Percentiles rank a stretch among this genome's conserved stretches.
Evolutionary conservation across 1,140 invertebrate genomes (phyloP).

Genomic region (Laupala kohalensis): DNA sequence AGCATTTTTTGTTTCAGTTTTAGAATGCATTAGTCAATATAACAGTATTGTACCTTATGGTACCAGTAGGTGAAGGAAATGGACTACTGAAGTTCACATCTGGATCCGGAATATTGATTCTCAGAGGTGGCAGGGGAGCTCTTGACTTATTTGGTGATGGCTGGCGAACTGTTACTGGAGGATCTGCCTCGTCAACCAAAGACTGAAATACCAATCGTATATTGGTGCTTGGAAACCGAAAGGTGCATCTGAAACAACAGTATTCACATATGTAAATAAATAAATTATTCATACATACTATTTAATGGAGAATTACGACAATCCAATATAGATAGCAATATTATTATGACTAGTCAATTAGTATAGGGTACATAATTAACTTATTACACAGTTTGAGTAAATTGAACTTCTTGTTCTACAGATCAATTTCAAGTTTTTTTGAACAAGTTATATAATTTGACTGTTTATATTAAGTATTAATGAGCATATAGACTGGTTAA

Average conservation of each 20-base stretch:
- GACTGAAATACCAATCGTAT: slow-evolving; percentile 90
- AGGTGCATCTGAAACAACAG: slow-evolving; percentile 68
- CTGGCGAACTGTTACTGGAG: slow-evolving; percentile 26
- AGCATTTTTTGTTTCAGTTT: neutral
- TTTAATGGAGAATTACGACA: no score
- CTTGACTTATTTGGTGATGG: slow-evolving; percentile 30
- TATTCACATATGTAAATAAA: no score
- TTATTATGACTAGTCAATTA: no score
- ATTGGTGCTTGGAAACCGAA: slow-evolving; percentile 93
- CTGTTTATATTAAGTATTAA: no score
- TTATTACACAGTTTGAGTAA: no score
- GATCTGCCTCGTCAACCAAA: slow-evolving; percentile 57
- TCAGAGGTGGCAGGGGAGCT: slow-evolving; percentile 51
- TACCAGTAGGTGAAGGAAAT: slow-evolving; percentile 81
- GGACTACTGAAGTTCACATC: slow-evolving; percentile 60
- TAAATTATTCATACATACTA: no score
- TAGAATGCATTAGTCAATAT: neutral
- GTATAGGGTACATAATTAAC: no score
- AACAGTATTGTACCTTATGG: slow-evolving; percentile 41
- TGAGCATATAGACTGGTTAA: no score
- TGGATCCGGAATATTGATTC: slow-evolving; percentile 80
- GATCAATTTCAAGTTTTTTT: no score
- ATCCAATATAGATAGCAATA: no score
- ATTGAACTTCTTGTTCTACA: no score
- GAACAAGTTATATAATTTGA: no score